Evolutionary conservation across 2,888 invertebrate genomes (phyloP).

Genomic region (Himalopsyche japonica): DNA sequence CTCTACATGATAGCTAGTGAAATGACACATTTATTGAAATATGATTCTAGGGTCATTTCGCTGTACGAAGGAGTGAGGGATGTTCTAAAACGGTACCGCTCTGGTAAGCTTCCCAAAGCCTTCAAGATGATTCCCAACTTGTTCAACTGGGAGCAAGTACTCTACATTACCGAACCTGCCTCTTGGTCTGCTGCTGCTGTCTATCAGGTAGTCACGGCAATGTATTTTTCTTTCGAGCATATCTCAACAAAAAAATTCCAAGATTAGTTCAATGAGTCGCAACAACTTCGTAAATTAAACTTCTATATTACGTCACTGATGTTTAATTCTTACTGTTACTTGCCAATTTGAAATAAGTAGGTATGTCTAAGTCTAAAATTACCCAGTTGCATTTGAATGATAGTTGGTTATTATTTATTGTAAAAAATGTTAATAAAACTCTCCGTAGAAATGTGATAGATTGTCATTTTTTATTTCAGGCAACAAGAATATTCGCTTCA

Average conservation of each 20-base stretch:
- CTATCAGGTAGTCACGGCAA: slow-evolving; percentile 68
- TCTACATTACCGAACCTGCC: slow-evolving; percentile 87
- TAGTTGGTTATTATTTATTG: no score
- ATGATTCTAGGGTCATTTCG: slow-evolving; percentile 63
- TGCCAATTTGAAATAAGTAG: no score
- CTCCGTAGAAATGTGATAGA: no score
- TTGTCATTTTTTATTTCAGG: slow-evolving; percentile 53
- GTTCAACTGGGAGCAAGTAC: slow-evolving; percentile 91
- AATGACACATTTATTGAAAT: not conserved
- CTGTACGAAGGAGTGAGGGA: slow-evolving; percentile 92
- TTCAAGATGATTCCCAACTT: slow-evolving; percentile 95
- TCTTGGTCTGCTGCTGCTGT: slow-evolving; percentile 97
- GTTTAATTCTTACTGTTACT: no score
- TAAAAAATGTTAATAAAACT: no score
- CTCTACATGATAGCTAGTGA: no score
- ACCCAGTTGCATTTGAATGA: no score
- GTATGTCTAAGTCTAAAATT: no score
- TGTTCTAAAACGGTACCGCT: slow-evolving; percentile 86
- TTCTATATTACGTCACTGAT: no score
- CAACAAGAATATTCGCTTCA: slow-evolving; percentile 94
- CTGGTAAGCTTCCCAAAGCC: slow-evolving; percentile 96
- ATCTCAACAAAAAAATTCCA: no score
- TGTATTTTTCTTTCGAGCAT: not conserved
- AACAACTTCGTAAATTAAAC: no score
- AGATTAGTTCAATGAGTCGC: no score